Evolutionary conservation across 2,113 vertebrate species (phyloP).

Genomic region (Poeciliopsis prolifica): DNA sequence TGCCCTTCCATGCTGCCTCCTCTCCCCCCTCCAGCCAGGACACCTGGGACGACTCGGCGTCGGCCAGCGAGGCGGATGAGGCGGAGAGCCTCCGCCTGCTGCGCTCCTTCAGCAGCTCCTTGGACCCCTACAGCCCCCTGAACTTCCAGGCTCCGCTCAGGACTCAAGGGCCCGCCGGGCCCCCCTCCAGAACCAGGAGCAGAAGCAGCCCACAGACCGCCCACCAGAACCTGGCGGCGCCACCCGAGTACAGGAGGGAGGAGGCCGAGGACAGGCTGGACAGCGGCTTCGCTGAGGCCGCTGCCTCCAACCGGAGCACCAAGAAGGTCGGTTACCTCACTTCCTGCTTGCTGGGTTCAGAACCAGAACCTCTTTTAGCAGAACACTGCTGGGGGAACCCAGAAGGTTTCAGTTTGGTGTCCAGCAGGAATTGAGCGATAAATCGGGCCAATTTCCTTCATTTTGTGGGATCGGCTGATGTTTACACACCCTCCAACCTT

Average conservation of each 20-base stretch:
- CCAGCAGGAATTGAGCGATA: no score
- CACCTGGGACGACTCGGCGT: constrained; percentile 68
- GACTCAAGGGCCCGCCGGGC: constrained; percentile 56
- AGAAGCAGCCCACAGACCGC: not conserved
- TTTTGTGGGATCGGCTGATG: no score
- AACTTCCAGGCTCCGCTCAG: constrained; percentile 88
- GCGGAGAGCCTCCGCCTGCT: constrained; percentile 84
- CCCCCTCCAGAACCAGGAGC: not conserved
- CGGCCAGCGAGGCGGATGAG: constrained; percentile 81
- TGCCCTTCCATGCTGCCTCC: constrained; percentile 23
- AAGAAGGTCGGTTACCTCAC: constrained; percentile 72
- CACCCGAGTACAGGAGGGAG: constrained; percentile 46
- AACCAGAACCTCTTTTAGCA: no score
- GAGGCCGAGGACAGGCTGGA: constrained; percentile 69
- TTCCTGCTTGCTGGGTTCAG: not conserved
- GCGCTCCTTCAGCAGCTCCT: constrained; percentile 85
- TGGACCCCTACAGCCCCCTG: constrained; percentile 90
- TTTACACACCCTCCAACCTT: no score
- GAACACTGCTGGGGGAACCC: no score
- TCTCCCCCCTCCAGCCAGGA: constrained; percentile 33
- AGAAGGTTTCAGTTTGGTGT: no score
- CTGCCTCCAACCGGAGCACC: not conserved
- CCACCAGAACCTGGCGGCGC: not conserved
- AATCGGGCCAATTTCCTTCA: no score
- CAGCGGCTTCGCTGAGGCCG: constrained; percentile 62